Evolutionary conservation across 2,113 vertebrate genomes (phyloP).

Genomic region (Mixornis gularis): DNA sequence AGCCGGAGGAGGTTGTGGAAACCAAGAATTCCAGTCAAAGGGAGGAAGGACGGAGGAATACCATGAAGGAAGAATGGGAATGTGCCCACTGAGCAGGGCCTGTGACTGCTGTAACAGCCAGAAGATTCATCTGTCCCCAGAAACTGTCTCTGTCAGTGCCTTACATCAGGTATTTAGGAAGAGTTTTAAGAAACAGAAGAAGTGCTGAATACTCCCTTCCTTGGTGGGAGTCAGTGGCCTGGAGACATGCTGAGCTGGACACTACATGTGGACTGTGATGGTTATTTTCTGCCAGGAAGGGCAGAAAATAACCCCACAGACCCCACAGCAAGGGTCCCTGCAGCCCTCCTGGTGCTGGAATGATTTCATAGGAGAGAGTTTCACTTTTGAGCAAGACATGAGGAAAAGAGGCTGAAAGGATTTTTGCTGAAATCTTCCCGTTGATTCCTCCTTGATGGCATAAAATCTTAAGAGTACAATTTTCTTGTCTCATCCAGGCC

Average conservation of each 20-base stretch:
- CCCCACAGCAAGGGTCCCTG: neutral
- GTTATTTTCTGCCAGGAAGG: neutral
- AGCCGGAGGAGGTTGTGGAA: neutral
- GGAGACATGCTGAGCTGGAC: neutral
- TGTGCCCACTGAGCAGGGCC: neutral
- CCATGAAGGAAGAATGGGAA: neutral
- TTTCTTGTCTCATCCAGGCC: neutral
- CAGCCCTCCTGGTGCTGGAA: neutral
- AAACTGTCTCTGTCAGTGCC: neutral
- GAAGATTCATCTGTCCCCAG: neutral
- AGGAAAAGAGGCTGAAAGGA: neutral
- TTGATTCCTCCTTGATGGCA: neutral
- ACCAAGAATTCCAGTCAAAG: neutral
- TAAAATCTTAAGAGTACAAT: neutral
- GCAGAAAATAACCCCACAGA: too few species aligned
- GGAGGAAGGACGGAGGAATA: neutral
- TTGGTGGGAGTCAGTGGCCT: neutral
- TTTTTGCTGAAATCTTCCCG: neutral
- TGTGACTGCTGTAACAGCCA: neutral
- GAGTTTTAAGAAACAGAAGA: neutral
- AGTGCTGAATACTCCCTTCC: neutral
- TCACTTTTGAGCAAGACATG: neutral
- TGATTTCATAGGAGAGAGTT: neutral
- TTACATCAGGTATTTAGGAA: neutral
- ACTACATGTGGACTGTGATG: rapidly evolving